Evolutionary conservation across 2,113 vertebrate species (phyloP).

Genomic region (Natator depressus): DNA sequence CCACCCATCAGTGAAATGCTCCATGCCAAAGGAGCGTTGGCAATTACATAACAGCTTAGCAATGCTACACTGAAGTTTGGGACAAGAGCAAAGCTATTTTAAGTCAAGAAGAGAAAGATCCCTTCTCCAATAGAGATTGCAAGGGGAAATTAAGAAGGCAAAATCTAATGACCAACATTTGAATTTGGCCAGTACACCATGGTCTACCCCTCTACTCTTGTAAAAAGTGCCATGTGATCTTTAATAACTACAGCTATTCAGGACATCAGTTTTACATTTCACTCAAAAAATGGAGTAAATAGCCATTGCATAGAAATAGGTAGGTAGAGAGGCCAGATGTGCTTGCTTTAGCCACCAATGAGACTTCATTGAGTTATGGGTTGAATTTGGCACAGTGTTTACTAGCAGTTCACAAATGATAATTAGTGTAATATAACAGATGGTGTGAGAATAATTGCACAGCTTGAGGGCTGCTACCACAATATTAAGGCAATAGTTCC

Average conservation of each 20-base stretch:
- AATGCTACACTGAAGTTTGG: background rate
- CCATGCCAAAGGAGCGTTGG: background rate
- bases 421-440: no score
- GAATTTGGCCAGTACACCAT: background rate
- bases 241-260: background rate
- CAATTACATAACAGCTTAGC: background rate
- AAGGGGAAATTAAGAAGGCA: background rate
- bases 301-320: background rate
- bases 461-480: background rate
- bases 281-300: background rate
- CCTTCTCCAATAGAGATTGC: background rate
- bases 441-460: no score
- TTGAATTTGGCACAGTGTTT: no score
- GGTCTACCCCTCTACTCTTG: background rate
- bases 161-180: background rate
- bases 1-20: background rate
- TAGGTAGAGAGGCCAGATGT: no score
- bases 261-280: background rate
- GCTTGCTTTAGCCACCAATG: no score
- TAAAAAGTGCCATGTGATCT: background rate
- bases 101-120: background rate
- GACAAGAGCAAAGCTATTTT: background rate
- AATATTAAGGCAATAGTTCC: background rate
- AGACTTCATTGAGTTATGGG: no score
- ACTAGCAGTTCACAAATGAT: no score